Evolutionary conservation across 1,140 invertebrate genomes (phyloP).

Genomic region (Saccostrea echinata): DNA sequence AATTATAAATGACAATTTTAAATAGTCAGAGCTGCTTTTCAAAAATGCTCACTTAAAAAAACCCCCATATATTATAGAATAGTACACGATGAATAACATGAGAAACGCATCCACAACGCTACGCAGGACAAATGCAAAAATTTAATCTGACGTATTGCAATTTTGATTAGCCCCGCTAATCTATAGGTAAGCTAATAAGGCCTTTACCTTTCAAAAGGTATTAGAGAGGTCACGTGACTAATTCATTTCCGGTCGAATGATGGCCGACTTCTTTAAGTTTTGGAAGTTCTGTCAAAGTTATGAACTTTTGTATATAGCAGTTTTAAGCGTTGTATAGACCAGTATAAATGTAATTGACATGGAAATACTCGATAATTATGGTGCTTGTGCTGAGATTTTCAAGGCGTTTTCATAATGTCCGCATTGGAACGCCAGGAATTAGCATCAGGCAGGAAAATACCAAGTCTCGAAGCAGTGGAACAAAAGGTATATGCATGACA

Average conservation of each 20-base stretch:
- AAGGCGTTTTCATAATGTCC: slow-evolving; percentile 17
- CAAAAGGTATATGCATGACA: slow-evolving; percentile 6
- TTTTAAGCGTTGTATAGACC: not conserved
- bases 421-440: slow-evolving; percentile 24
- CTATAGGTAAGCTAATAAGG: slow-evolving; percentile 34
- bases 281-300: slow-evolving; percentile 37
- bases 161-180: slow-evolving; percentile 11
- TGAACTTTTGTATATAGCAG: slow-evolving; percentile 4
- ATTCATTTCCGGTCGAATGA: slow-evolving; percentile 38
- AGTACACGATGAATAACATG: no score
- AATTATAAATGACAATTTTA: no score
- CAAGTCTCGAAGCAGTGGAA: slow-evolving; percentile 19
- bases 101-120: not conserved
- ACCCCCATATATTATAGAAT: no score
- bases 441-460: slow-evolving; percentile 31
- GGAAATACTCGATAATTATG: slow-evolving; percentile 24
- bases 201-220: slow-evolving; percentile 38
- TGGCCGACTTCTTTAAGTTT: slow-evolving; percentile 34
- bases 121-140: not conserved
- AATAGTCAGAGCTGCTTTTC: no score
- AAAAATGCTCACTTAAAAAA: no score
- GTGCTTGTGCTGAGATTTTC: slow-evolving; percentile 15
- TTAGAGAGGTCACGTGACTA: slow-evolving; percentile 34
- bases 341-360: not conserved
- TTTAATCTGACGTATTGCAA: slow-evolving; percentile 3